Evolutionary conservation across 2,113 vertebrate genomes (phyloP).

Genomic region (Rousettus leschenaultii): DNA sequence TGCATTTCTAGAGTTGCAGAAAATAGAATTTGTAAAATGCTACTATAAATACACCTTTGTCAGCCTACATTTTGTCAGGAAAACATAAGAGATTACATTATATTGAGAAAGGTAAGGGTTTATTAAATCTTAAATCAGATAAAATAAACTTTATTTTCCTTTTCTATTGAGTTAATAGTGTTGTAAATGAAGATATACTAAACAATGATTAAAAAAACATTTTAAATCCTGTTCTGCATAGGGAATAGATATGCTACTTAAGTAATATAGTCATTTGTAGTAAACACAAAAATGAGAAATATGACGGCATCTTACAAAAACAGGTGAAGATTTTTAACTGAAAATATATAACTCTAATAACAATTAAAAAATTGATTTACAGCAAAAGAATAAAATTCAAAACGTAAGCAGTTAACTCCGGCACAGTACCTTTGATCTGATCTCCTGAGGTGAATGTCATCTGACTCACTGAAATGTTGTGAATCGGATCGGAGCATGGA

Average conservation of each 20-base stretch:
- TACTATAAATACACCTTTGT: background rate
- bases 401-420: background rate
- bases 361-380: background rate
- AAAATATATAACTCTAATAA: background rate
- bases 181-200: background rate
- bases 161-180: background rate
- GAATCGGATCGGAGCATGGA: constrained; percentile 74
- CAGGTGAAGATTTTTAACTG: background rate
- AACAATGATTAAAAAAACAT: background rate
- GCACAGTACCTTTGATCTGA: constrained; percentile 84
- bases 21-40: constrained; percentile 4
- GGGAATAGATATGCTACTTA: background rate
- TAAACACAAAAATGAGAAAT: background rate
- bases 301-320: background rate
- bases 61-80: background rate
- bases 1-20: background rate
- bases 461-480: constrained; percentile 80
- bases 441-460: constrained; percentile 83
- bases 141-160: constrained; percentile 10
- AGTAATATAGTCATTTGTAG: background rate
- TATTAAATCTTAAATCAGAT: background rate
- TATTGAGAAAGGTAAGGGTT: background rate
- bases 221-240: background rate
- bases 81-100: background rate
- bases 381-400: background rate